phyloP scores from a whole-genome alignment of 2,797 vertebrate genomes.

The Eutrigla gurnardus region DNA sequence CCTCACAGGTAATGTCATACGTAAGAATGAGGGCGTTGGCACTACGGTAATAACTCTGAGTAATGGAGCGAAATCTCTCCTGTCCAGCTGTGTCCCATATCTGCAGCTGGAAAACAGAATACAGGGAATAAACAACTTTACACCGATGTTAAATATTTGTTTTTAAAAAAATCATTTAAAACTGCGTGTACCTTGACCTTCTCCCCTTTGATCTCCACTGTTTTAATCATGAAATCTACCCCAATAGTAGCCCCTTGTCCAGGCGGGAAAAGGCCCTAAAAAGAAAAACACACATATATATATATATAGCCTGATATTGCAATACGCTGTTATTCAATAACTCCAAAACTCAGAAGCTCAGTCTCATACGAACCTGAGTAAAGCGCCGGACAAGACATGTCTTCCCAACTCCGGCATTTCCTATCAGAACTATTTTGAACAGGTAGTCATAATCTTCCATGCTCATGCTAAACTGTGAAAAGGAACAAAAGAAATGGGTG shows the following conservation, averaged over 20 bases:
- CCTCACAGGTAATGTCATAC: constrained; percentile 99
- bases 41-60: constrained; percentile 99
- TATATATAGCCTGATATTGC: not conserved
- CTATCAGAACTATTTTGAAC: constrained; percentile 99
- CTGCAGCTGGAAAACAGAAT: constrained; percentile 88
- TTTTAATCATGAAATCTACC: constrained; percentile 99
- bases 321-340: not conserved
- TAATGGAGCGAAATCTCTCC: constrained; percentile 99
- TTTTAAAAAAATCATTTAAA: not conserved
- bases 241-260: constrained; percentile 99
- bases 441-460: constrained; percentile 99
- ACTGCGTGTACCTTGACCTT: constrained; percentile 92
- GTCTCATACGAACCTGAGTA: constrained; percentile 91
- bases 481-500: not conserved
- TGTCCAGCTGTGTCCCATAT: constrained; percentile 99
- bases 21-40: constrained; percentile 98
- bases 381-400: constrained; percentile 98
- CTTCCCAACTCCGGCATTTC: constrained; percentile 99
- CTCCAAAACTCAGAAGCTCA: not conserved
- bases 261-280: constrained; percentile 97
- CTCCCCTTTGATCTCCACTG: constrained; percentile 98
- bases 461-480: constrained; percentile 91
- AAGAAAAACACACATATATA: not conserved
- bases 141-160: not conserved
- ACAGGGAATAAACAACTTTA: constrained; percentile 13